These are phyloP conservation scores for Todus mexicanus DNA, from an alignment of 2,797 vertebrate genomes.

Conservation along the genomic window DNA sequence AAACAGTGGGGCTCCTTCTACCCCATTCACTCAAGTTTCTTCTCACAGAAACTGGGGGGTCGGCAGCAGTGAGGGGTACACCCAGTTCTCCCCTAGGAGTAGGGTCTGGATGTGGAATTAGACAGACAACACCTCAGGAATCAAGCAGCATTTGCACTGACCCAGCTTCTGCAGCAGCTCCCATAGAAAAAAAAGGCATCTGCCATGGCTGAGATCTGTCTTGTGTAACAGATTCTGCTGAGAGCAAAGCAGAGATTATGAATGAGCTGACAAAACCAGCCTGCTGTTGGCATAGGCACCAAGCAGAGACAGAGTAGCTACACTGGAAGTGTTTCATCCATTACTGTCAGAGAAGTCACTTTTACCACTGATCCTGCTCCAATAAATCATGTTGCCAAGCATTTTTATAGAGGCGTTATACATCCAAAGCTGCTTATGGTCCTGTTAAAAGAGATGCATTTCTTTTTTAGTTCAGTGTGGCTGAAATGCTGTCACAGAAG, in stretches of 20 bases:
- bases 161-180: neutral
- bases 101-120: neutral
- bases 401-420: conserved; percentile 48
- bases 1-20: neutral
- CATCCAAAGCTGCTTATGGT: conserved; percentile 56
- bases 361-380: conserved; percentile 38
- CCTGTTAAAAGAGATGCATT: conserved; percentile 46
- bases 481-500: conserved; percentile 48
- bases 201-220: neutral
- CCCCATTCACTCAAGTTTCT: neutral
- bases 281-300: conserved; percentile 29
- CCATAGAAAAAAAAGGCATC: neutral
- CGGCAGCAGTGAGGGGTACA: neutral
- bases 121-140: neutral
- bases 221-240: conserved; percentile 6
- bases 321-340: conserved; percentile 26
- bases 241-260: conserved; percentile 61
- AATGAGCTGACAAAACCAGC: conserved; percentile 63
- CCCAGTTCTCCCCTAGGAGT: neutral
- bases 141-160: neutral
- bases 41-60: neutral
- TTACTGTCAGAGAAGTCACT: conserved; percentile 58
- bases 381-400: conserved; percentile 62
- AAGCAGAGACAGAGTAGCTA: conserved; percentile 46
- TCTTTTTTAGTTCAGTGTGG: conserved; percentile 35